These are phyloP conservation scores for Nomada fucata DNA, from an alignment of 2,888 invertebrate species.

Conservation along the genomic window DNA sequence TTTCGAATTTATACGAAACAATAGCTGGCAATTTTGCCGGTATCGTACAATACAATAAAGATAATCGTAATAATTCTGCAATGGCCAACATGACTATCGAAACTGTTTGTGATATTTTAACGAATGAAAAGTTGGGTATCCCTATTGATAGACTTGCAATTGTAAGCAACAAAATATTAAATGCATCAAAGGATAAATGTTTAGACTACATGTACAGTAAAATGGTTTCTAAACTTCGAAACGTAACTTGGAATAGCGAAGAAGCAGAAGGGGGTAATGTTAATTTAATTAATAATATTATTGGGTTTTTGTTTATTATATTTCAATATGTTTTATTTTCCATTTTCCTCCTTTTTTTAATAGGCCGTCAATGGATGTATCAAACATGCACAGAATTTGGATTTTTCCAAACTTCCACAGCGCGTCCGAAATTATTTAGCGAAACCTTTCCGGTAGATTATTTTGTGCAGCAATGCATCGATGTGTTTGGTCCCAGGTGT, in stretches of 20 bases:
- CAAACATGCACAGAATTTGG: slow-evolving; percentile 99
- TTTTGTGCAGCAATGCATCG: slow-evolving; percentile 92
- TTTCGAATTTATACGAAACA: slow-evolving; percentile 92
- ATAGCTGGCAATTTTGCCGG: slow-evolving; percentile 95
- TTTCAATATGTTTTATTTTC: slow-evolving; percentile 23
- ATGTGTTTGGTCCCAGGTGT: slow-evolving; percentile 91
- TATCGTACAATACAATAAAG: slow-evolving; percentile 97
- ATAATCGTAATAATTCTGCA: slow-evolving; percentile 89
- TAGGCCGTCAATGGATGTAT: slow-evolving; percentile 95
- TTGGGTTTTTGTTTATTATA: background rate
- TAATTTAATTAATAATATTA: background rate
- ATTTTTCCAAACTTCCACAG: slow-evolving; percentile 95
- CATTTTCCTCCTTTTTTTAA: too few relatives aligned
- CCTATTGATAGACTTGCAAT: slow-evolving; percentile 89
- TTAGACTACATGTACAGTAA: slow-evolving; percentile 93
- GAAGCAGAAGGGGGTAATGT: slow-evolving; percentile 87
- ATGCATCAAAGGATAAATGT: slow-evolving; percentile 89
- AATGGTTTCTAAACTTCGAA: slow-evolving; percentile 89
- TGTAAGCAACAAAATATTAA: slow-evolving; percentile 90
- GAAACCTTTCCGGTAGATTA: slow-evolving; percentile 90
- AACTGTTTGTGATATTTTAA: slow-evolving; percentile 91
- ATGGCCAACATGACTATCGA: slow-evolving; percentile 92
- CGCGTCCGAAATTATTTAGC: slow-evolving; percentile 89
- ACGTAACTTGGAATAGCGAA: slow-evolving; percentile 88
- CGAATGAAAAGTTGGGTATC: slow-evolving; percentile 86